These are phyloP conservation scores for Otis tarda DNA, from an alignment of 2,113 vertebrate species.

Conservation along the genomic window DNA sequence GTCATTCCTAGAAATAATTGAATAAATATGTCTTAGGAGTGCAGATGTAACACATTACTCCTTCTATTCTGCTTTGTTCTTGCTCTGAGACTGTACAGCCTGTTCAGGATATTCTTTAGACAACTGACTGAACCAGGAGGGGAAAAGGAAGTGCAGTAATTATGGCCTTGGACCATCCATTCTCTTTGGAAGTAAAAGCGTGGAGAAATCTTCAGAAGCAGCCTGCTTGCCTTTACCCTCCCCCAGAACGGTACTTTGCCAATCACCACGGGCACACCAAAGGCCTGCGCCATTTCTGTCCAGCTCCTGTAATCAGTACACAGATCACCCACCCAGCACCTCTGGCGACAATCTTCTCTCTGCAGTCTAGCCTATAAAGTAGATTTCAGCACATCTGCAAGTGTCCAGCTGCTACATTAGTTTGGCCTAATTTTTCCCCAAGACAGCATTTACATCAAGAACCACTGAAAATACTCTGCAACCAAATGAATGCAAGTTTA, in stretches of 20 bases:
- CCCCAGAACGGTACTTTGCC: not conserved
- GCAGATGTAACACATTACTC: not conserved
- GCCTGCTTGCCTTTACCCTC: not conserved
- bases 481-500: not conserved
- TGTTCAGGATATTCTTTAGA: not conserved
- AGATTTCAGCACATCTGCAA: not conserved
- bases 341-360: not conserved
- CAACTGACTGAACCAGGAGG: not conserved
- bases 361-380: not conserved
- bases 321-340: not conserved
- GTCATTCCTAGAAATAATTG: not conserved
- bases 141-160: not conserved
- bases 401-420: not conserved
- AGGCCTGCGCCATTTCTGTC: not conserved
- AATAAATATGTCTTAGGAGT: not conserved
- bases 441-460: not conserved
- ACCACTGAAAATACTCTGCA: not conserved
- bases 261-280: not conserved
- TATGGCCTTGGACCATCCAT: not conserved
- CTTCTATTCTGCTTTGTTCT: not conserved
- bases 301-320: not conserved
- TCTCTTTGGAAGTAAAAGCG: not conserved
- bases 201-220: not conserved
- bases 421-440: not conserved
- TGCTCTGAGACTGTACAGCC: not conserved